phyloP scores from a whole-genome alignment of 2,113 vertebrate species.

The Dinomys branickii region DNA sequence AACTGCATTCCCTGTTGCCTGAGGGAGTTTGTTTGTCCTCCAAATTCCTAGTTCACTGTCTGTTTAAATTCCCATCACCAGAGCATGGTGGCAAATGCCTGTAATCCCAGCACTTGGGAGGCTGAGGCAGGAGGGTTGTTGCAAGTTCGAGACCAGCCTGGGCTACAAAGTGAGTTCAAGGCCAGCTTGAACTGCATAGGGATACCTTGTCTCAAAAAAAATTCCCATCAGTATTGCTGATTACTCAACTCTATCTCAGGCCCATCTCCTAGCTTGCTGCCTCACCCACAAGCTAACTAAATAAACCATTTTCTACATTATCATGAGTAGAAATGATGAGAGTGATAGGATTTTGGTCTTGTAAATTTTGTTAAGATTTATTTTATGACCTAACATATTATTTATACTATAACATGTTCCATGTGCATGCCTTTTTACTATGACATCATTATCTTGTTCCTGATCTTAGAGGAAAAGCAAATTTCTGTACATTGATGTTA shows the following conservation, averaged over 20 bases:
- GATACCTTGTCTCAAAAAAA: neutral
- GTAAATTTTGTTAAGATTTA: neutral
- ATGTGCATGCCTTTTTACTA: neutral
- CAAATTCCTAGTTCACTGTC: neutral
- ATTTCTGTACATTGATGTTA: neutral
- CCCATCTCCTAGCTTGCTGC: neutral
- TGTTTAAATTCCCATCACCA: neutral
- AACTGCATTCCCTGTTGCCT: neutral
- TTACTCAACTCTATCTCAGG: neutral
- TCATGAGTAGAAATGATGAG: neutral
- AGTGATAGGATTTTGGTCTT: neutral
- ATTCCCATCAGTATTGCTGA: neutral
- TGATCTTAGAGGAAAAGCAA: neutral
- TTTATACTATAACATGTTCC: neutral
- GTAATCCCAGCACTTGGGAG: too few species aligned
- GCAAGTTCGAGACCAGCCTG: too few species aligned
- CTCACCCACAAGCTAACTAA: neutral
- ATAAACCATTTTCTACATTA: neutral
- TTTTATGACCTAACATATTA: neutral
- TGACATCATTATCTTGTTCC: neutral
- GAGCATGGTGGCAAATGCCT: too few species aligned
- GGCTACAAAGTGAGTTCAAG: too few species aligned
- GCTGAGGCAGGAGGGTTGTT: too few species aligned
- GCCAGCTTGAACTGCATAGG: too few species aligned
- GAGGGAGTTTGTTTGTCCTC: neutral